phyloP scores from a whole-genome alignment of 1,140 invertebrate species.

The Microplitis demolitor region DNA sequence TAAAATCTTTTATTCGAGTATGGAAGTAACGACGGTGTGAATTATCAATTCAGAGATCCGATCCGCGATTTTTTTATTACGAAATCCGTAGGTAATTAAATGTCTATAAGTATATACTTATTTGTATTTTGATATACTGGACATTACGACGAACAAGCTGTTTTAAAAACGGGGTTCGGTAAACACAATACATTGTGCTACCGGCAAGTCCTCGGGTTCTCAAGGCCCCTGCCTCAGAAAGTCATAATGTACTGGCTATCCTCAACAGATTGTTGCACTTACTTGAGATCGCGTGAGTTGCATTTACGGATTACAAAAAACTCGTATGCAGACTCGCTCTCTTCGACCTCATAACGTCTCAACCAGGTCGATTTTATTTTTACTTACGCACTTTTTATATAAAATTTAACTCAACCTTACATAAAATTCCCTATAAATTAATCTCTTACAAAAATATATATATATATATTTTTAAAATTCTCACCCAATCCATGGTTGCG shows the following conservation, averaged over 20 bases:
- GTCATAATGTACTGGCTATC: constrained; percentile 15
- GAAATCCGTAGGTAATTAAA: no score
- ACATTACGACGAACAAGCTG: no score
- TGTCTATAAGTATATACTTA: no score
- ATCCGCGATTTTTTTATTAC: no score
- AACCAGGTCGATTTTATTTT: neutral
- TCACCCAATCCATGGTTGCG: constrained; percentile 23
- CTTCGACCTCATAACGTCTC: constrained; percentile 19
- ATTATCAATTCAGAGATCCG: no score
- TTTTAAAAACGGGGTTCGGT: neutral
- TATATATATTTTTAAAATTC: neutral
- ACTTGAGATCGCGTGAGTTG: constrained; percentile 1
- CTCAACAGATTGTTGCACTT: neutral
- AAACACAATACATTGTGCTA: neutral
- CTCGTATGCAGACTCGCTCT: constrained; percentile 19
- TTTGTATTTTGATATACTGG: no score
- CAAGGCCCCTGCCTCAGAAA: constrained; percentile 25
- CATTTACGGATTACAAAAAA: neutral
- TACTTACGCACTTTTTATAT: neutral
- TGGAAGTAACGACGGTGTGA: no score
- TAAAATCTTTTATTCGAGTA: neutral
- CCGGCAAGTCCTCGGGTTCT: neutral
- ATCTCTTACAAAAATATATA: neutral
- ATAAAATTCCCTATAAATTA: neutral
- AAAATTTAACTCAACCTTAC: neutral